Conservation (phyloP, 2,797 vertebrate genomes). For the Cirrhinus molitorella region DNA sequence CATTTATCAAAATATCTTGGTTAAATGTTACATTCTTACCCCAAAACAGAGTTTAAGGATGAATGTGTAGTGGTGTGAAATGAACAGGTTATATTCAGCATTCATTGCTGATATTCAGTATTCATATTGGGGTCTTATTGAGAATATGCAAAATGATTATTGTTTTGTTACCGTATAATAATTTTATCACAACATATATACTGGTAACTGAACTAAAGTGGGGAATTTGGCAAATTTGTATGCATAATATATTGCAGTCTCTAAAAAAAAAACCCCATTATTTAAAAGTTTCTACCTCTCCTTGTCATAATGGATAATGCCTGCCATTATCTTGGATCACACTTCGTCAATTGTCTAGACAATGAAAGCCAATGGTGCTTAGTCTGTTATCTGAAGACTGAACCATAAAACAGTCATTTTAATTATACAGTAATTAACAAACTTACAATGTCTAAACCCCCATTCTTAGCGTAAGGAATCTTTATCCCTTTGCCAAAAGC, state of each 20-base stretch:
- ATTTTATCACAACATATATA: background rate
- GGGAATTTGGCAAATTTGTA: background rate
- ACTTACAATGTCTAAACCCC: constrained; percentile 33
- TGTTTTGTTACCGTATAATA: background rate
- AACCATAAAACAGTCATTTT: constrained; percentile 55
- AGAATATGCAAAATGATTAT: background rate
- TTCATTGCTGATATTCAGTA: too few relatives aligned
- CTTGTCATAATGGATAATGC: constrained; percentile 50
- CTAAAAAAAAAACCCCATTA: background rate
- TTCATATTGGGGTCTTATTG: background rate
- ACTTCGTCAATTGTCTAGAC: constrained; percentile 59
- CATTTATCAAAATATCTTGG: background rate
- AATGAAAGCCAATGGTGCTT: constrained; percentile 51
- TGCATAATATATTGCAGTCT: background rate
- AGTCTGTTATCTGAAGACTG: constrained; percentile 45
- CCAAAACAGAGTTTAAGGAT: background rate
- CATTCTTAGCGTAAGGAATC: constrained; percentile 31
- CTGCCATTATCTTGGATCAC: constrained; percentile 57
- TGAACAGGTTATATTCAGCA: background rate
- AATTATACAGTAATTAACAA: constrained; percentile 56
- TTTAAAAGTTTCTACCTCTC: background rate
- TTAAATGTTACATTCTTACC: background rate
- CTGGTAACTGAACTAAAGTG: background rate
- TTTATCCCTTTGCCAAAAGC: constrained; percentile 51
- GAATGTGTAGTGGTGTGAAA: background rate